These are phyloP conservation scores for Haemorhous mexicanus DNA, from an alignment of 2,113 vertebrate genomes.

Conservation along the genomic window DNA sequence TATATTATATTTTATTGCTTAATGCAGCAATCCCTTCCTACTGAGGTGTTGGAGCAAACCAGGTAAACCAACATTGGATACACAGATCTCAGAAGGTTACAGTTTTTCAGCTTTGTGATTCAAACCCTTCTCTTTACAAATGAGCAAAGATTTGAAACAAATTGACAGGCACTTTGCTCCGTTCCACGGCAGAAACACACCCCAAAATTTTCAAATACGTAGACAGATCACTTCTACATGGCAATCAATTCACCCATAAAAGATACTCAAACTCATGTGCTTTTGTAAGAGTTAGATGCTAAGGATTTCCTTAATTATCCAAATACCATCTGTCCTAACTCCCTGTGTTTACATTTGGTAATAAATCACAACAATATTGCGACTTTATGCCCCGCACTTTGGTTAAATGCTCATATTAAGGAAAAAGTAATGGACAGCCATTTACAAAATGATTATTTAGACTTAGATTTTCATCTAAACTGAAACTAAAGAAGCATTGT, in stretches of 20 bases:
- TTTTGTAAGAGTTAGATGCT: background rate
- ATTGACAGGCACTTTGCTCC: background rate
- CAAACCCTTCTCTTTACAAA: background rate
- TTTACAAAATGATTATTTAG: background rate
- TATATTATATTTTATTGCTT: background rate
- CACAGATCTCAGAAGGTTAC: background rate
- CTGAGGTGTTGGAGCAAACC: background rate
- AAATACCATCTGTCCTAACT: background rate
- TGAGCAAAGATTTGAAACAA: background rate
- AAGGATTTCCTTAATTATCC: conserved; percentile 27
- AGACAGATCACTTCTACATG: background rate
- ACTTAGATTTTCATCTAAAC: conserved; percentile 20
- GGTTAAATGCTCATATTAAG: conserved; percentile 2
- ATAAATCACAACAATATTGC: conserved; percentile 13
- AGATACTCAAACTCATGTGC: background rate
- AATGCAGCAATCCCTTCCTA: background rate
- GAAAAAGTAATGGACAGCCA: background rate
- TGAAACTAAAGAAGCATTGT: conserved; percentile 42
- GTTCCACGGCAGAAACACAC: background rate
- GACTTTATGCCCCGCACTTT: background rate
- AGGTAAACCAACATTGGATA: background rate
- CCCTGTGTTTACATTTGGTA: background rate
- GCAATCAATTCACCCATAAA: background rate
- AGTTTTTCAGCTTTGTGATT: background rate
- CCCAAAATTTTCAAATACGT: background rate